Base-by-base conservation (phyloP, 1,140 invertebrate genomes). In the Cherax destructor region DNA sequence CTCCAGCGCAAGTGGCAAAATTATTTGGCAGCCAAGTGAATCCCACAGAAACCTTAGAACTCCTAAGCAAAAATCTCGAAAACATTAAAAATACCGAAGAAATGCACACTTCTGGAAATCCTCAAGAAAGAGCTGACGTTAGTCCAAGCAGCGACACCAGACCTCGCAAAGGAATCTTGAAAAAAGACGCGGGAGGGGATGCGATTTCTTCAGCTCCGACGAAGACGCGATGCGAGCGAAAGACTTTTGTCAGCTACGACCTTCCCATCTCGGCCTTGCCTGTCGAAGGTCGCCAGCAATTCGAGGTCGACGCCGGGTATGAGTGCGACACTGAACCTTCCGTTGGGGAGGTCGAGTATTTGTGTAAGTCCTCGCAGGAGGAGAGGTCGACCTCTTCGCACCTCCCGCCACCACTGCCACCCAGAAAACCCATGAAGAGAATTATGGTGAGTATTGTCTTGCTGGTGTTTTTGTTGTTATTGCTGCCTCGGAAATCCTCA, bases 161-260 rank as follows among this genome's bases (percentile, higher is more conserved):
- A 24, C 88, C 83, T 69, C 83, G 74, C 5, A 91, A 91, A 69
- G 88, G 88, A 5, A 91, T 91, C n/a, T 59, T 91, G 6, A 91
- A 91, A 47, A 85, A 84, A 52, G 77, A 30, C 11, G 18, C 56
- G 30, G 30, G 47, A 6, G 74, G 65, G 2, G 13, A 24, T 0
- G 18, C 76, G 13, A 1, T 30, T n/a, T 41, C 88, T 1, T 41
- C 88, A 21, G 52, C 76, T 3, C 21, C 30, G 16, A 13, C 56
- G 30, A 56, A 78, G 21, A 41, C 79, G 76, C 41, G 47, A 18
- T 49, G 1, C 7, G 69, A 50, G 21, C 74, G 61, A 83, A 85
- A 79, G 83, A 78, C 30, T 16, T 76, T 84, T 24, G 83, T 91
- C 47, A 91, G 83, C 1, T 91, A 91, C n/a, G 49, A 77, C 30